A percentile compares a stretch with the other conserved stretches of the same genome.
phyloP scores from a whole-genome alignment of 2,797 vertebrate species.

The Sebastiscus tertius region DNA sequence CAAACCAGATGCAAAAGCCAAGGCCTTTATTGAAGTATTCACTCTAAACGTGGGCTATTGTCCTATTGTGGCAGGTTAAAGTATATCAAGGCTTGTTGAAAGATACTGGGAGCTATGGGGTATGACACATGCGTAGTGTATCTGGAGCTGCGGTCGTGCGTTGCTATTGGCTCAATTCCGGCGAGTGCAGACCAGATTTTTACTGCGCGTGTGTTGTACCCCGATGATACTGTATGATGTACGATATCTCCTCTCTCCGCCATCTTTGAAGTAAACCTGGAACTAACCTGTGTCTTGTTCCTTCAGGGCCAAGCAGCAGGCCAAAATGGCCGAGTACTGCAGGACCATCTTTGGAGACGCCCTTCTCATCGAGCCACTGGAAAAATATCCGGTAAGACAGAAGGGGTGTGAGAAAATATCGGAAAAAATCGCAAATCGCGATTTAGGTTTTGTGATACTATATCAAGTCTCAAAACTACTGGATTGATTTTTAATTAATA shows the following conservation, averaged over 20 bases:
- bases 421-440: too few relatives aligned
- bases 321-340: constrained; percentile 94
- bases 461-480: too few relatives aligned
- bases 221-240: too few relatives aligned
- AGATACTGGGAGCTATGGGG: too few relatives aligned
- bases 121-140: too few relatives aligned
- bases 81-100: not conserved
- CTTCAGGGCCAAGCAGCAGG: constrained; percentile 90
- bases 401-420: not conserved
- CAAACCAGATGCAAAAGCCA: not conserved
- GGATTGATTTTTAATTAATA: too few relatives aligned
- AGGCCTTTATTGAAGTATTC: not conserved
- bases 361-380: constrained; percentile 89
- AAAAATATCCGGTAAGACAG: constrained; percentile 88
- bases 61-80: not conserved
- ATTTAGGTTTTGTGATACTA: too few relatives aligned
- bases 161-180: too few relatives aligned
- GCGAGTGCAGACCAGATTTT: too few relatives aligned
- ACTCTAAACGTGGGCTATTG: too few relatives aligned
- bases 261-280: not conserved
- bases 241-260: too few relatives aligned
- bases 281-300: not conserved
- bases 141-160: too few relatives aligned
- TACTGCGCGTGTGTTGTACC: not conserved
- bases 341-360: constrained; percentile 91